Evolutionary conservation across 2,113 vertebrate species (phyloP), one percentile per base, ranked within the genome.

Genomic region (Colossoma macropomum): DNA sequence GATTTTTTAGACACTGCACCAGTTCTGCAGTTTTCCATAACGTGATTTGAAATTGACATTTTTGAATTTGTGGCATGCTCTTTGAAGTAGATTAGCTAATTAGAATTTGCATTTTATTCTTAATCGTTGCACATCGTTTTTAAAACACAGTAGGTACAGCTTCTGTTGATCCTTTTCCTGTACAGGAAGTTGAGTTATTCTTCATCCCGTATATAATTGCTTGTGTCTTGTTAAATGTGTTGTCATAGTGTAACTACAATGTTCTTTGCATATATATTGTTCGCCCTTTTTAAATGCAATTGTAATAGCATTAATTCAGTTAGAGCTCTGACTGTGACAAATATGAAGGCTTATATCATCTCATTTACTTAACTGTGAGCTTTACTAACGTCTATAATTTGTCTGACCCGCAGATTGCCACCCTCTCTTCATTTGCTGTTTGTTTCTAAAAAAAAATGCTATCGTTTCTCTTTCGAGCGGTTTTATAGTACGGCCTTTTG

Each of bases 101-200:
- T 2, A 27, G 28, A 59, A 5, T 63, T 23, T 62, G 19, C 4
- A 19, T 45, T 83, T 77, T 9, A 56, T 45, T 50, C 30, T 73
- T 73, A 48, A 45, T 13, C 25, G 12, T 41, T 72, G 15, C 48
- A 52, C 25, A 52, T 13, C 19, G 28, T 11, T 41, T 62, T 62
- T 70, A 45, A n/a, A 32, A 10, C 28, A 8, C n/a, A 41, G 54
- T 66, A 60, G 81, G 79, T 87, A 81, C 82, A 89, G 77, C 84
- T 86, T 87, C 81, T 90, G 89, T 90, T 87, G 81, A 89, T 89
- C 85, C 84, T 75, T 74, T 82, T 59, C 70, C 62, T 83, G 25
- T 79, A 68, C n/a, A 66, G 63, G 83, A 71, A 86, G 81, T 59
- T 83, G 32, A 25, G 59, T 68, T 83, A n/a, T 68, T 77, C 73